Base-by-base conservation (phyloP, 2,797 vertebrate genomes). In the Mus spretus region DNA sequence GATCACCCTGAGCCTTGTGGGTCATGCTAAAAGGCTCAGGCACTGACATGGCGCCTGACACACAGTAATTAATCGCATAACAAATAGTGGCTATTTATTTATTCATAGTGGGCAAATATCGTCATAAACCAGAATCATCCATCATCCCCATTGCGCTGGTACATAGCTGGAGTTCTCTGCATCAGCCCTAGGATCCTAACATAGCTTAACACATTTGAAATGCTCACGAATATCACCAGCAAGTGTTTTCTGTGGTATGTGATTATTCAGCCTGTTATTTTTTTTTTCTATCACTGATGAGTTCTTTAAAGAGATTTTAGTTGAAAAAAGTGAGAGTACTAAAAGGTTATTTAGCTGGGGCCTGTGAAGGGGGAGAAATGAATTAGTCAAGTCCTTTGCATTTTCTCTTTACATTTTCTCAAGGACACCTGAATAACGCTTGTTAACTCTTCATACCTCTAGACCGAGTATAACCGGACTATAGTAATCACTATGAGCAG, bases 91-190 rank as follows among this genome's bases (percentile, higher is more conserved):
- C 89, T 87, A 77, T 72, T 96, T 93, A 77, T 83, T 94, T 95
- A 96, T 94, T 93, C 95, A 92, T 86, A 79, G 20, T 89, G 37
- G 74, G 91, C 57, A 93, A 96, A 95, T 31, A 93, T 0, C 84
- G 72, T 74, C 89, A 95, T 75, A 94, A 86, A 83, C 74, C 79
- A 93, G 89, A 67, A 44, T 72, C 82, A 65, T 75, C 65, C 59
- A 37, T 50, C 24, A 65, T 85, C 92, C 77, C 74, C 81, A 89
- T 28, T 24, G 61, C 67, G 75, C 55, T 67, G 47, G 82, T 89
- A 88, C 0, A 0, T 26, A 44, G 59, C 13, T 85, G n/a, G 77
- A 87, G 81, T 80, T 86, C 84, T 83, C 84, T 59, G 14, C n/a
- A 63, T 74, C 79, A 77, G n/a, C 85, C 78, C 72, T 57, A 47